Base-by-base conservation (phyloP, 1,140 invertebrate species). In the Saccostrea echinata region DNA sequence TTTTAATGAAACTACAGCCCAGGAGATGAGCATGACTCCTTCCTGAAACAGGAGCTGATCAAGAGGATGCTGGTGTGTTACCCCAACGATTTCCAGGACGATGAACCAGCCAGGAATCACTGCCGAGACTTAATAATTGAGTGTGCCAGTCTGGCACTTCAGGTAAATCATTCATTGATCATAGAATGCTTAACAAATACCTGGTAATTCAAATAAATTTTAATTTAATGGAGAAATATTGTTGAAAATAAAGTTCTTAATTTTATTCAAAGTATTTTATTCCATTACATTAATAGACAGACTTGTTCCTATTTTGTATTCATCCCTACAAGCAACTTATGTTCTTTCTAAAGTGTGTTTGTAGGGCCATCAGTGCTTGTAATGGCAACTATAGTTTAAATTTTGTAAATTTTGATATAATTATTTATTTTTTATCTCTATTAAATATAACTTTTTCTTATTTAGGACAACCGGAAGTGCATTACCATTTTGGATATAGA, bases 401-500 rank as follows among this genome's bases (percentile, higher is more conserved):
- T 76, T 76, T 27, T 13, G 3, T 76, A 35, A 30, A 8, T 30
- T 13, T 71, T 12, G 68, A 27, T 11, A 61, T 21, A 61, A 61
- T 57, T 61, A 4, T 61, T 21, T 21, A 0, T 61, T 61, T 61
- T 0, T 57, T 61, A 61, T n/a, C 4, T 61, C 6, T 6, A 61
- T 61, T 21, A 3, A 12, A 57, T 57, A 9, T 6, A 43, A 43
- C 4, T 43, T 43, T 21, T 85, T 52, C 53, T 27, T 84, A 88
- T 92, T 8, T 61, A 94, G 94, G 94, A 91, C n/a, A 91, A 93
- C 27, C 91, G 92, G 84, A 88, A 92, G 18, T 95, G 92, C 85
- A 84, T 95, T 18, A 95, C 94, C 43, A 90, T 95, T 55, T 61
- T 95, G 9, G 93, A 95, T 76, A 93, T 93, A 12, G 91, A 93